Base-by-base conservation (phyloP, 1,140 invertebrate genomes). In the Caenorhabditis brenneri region DNA sequence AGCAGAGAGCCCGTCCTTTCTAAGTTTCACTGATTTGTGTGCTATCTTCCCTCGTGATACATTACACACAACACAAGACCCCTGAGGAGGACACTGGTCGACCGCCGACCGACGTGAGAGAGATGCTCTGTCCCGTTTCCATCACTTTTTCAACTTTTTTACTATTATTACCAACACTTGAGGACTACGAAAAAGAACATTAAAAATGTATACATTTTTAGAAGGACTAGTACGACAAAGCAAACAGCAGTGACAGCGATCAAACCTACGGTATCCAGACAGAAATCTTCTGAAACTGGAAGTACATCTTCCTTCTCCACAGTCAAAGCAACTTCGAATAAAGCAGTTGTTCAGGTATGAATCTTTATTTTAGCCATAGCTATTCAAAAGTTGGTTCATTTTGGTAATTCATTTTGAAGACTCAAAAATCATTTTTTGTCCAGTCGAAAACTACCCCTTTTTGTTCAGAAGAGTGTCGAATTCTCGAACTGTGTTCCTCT, bases 131-230 rank as follows among this genome's bases (percentile, higher is more conserved):
- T 16, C 24, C 22, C 79, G 31, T 80, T 51, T 49, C 24, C 39
- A 36, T 53, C 78, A 79, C 49, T 53, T 80, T 53, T 80, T 80
- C 79, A 80, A 80, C 49, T 80, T 80, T 79, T 79, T 79, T 36
- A 58, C 53, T 58, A 80, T 51, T 53, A 55, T 53, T 80, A 55
- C 46, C 79, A 80, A 39, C 79, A 80, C 53, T 58, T 80, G 53
- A 74, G 36, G 36, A 74, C 22, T 33, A 22, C 19, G 22, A 55
- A 55, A 55, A n/a, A 55, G n/a, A 46, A 74, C 6, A 31, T 42
- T 19, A 42, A 74, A 74, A 39, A 74, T 74, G 22, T 74, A 74
- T 42, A 74, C 36, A 74, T 74, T 74, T 74, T 36, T 29, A 74
- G 65, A 74, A 39, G 36, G 36, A 39, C 1, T 58, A 29, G 55